Conservation (phyloP, 2,888 invertebrate genomes). For the Rhopalosiphum nymphaeae region DNA sequence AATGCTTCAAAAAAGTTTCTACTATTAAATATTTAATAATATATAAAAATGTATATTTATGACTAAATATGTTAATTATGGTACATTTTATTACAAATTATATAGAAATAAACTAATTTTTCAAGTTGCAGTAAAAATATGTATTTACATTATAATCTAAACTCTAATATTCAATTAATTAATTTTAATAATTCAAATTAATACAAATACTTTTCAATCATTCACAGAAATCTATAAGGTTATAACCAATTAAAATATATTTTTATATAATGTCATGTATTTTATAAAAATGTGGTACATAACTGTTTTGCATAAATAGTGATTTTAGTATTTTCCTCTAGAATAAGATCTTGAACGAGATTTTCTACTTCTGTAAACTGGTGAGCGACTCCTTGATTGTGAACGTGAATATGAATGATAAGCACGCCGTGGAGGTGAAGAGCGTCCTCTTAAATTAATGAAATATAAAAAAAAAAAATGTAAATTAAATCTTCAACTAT, state of each 20-base stretch:
- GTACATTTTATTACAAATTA: neutral
- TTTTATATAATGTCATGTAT: neutral
- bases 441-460: slow-evolving; percentile 53
- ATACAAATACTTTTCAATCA: neutral
- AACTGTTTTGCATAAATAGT: neutral
- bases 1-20: neutral
- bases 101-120: neutral
- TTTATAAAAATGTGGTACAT: neutral
- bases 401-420: slow-evolving; percentile 62
- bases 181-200: neutral
- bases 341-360: slow-evolving; percentile 53
- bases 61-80: neutral
- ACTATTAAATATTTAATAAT: neutral
- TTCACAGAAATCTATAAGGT: neutral
- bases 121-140: too few relatives aligned
- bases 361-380: slow-evolving; percentile 34
- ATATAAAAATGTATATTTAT: neutral
- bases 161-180: neutral
- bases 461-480: neutral
- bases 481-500: neutral
- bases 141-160: too few relatives aligned
- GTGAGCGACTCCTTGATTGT: slow-evolving; percentile 59
- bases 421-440: slow-evolving; percentile 47
- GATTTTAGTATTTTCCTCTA: slow-evolving; percentile 47
- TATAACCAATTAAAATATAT: neutral